Percentiles rank a stretch among this genome's conserved stretches.
Conservation (phyloP, 2,888 invertebrate genomes). For the Rhagonycha fulva region DNA sequence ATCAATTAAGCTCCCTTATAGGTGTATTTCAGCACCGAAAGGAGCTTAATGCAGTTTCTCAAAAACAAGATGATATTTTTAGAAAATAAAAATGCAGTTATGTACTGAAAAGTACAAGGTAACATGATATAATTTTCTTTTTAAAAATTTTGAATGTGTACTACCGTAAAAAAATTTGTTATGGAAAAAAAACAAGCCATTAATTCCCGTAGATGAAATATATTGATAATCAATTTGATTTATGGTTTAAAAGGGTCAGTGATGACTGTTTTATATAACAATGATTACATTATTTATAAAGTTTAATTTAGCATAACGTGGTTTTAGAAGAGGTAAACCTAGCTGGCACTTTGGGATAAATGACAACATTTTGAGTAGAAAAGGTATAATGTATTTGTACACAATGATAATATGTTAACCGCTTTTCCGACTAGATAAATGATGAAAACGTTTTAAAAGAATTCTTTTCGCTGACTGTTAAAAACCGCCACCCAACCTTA, state of each 20-base stretch:
- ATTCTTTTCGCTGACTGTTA: constrained; percentile 10
- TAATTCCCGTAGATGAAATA: background rate
- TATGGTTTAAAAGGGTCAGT: background rate
- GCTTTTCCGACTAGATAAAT: constrained; percentile 1
- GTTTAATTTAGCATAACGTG: background rate
- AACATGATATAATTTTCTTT: too few relatives aligned
- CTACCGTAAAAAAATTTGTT: too few relatives aligned
- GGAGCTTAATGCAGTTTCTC: too few relatives aligned
- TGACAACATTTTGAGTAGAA: constrained; percentile 1
- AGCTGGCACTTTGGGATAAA: background rate
- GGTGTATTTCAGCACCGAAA: too few relatives aligned
- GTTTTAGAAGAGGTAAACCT: background rate
- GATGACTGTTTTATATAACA: background rate
- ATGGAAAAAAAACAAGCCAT: background rate
- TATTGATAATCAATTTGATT: background rate
- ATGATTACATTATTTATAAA: background rate
- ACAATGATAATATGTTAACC: constrained; percentile 6
- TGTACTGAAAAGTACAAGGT: too few relatives aligned
- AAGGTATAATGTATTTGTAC: constrained; percentile 1
- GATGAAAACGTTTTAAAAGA: constrained; percentile 6
- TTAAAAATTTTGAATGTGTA: too few relatives aligned
- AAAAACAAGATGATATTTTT: too few relatives aligned
- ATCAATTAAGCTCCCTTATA: too few relatives aligned
- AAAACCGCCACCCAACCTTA: constrained; percentile 7
- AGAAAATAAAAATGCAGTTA: too few relatives aligned